These are phyloP conservation scores for Camelus bactrianus DNA, from an alignment of 2,113 vertebrate genomes.

Conservation along the genomic window DNA sequence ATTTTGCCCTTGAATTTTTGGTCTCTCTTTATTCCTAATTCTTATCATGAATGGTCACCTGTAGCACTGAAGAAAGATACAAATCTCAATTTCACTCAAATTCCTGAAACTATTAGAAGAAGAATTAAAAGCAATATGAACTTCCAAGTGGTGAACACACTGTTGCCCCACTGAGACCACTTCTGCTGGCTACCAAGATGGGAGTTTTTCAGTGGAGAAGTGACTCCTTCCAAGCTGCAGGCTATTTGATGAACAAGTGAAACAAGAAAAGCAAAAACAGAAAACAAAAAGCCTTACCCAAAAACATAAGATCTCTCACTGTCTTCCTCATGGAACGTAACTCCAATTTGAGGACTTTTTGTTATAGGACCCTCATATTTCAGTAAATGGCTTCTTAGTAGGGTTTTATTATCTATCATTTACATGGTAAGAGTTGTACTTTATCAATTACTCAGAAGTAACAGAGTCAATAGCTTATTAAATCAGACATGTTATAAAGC, in stretches of 20 bases:
- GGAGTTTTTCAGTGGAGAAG: background rate
- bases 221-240: background rate
- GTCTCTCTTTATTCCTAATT: background rate
- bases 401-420: background rate
- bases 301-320: background rate
- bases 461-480: background rate
- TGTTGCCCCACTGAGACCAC: background rate
- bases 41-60: background rate
- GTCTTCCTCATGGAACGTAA: background rate
- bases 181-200: background rate
- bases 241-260: slow-evolving; percentile 11
- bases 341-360: slow-evolving; percentile 10
- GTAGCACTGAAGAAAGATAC: background rate
- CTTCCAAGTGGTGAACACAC: background rate
- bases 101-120: slow-evolving; percentile 10
- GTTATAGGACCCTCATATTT: background rate
- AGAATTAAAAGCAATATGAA: slow-evolving; percentile 32
- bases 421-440: background rate
- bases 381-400: background rate
- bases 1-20: background rate
- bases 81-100: slow-evolving; percentile 50
- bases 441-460: slow-evolving; percentile 53
- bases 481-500: background rate
- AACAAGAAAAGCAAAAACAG: background rate
- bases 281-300: background rate